phyloP scores from a whole-genome alignment of 2,113 vertebrate genomes.

The Chaetura pelagica region DNA sequence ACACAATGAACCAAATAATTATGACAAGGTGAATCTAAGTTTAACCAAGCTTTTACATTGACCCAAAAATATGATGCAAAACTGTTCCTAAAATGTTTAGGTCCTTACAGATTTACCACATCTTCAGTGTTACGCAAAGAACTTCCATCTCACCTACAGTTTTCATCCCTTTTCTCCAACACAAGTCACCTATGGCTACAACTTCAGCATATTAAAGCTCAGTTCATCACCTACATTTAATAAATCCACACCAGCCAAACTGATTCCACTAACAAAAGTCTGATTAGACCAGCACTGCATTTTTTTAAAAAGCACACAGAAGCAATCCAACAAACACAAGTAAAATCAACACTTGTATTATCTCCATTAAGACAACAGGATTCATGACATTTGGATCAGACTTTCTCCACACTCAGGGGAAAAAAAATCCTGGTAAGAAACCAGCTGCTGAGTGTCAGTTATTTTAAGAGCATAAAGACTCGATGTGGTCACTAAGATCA shows the following conservation, averaged over 20 bases:
- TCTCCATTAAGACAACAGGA: not conserved
- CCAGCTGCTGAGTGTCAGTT: slow-evolving; percentile 17
- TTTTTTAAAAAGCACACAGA: not conserved
- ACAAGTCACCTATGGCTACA: not conserved
- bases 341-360: not conserved
- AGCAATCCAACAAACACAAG: not conserved
- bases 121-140: not conserved
- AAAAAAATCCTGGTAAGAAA: not conserved
- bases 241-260: not conserved
- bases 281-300: not conserved
- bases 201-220: not conserved
- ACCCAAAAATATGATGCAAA: not conserved
- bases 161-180: not conserved
- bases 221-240: not conserved
- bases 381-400: not conserved
- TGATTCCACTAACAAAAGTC: not conserved
- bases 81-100: not conserved
- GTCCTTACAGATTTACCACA: not conserved
- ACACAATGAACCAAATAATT: not conserved
- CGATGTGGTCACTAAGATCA: not conserved
- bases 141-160: not conserved
- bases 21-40: not conserved
- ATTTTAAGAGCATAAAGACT: not conserved
- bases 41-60: not conserved
- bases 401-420: not conserved